Evolutionary conservation across 2,888 invertebrate genomes (phyloP).

Genomic region (Pheosia tremula): DNA sequence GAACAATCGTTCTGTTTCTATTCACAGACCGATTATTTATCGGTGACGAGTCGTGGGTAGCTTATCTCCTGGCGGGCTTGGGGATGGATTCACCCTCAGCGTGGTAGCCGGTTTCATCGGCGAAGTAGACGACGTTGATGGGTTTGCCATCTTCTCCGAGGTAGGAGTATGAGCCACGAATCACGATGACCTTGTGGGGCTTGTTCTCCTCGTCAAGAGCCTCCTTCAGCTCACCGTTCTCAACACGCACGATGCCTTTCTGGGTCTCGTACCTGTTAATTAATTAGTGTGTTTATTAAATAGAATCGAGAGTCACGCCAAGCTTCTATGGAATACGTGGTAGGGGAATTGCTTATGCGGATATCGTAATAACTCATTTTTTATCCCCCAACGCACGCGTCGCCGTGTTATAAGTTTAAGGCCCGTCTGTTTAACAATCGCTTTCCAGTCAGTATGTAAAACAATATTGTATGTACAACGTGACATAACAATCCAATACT

Average conservation of each 20-base stretch:
- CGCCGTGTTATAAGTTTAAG: too few species aligned
- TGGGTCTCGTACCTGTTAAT: constrained; percentile 19
- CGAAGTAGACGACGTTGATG: constrained; percentile 80
- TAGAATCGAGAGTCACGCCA: neutral
- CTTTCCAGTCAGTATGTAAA: too few species aligned
- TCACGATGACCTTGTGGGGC: constrained; percentile 80
- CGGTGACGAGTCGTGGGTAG: constrained; percentile 11
- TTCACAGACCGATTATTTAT: neutral
- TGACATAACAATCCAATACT: too few species aligned
- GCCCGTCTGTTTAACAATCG: too few species aligned
- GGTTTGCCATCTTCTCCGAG: constrained; percentile 82
- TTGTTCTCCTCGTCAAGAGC: constrained; percentile 84
- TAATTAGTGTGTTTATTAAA: neutral
- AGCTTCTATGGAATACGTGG: too few species aligned
- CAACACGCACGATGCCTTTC: constrained; percentile 75
- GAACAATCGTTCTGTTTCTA: neutral
- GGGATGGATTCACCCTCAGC: constrained; percentile 86
- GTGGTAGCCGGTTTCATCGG: constrained; percentile 87
- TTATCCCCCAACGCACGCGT: too few species aligned
- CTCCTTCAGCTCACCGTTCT: constrained; percentile 75
- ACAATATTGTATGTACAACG: too few species aligned
- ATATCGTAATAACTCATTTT: too few species aligned
- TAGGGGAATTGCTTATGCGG: too few species aligned
- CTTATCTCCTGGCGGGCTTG: constrained; percentile 64
- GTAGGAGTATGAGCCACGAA: constrained; percentile 86